A percentile compares a stretch with the other conserved stretches of the same genome.
These are phyloP conservation scores for Antheraea yamamai DNA, from an alignment of 2,888 invertebrate genomes.

Conservation along the genomic window DNA sequence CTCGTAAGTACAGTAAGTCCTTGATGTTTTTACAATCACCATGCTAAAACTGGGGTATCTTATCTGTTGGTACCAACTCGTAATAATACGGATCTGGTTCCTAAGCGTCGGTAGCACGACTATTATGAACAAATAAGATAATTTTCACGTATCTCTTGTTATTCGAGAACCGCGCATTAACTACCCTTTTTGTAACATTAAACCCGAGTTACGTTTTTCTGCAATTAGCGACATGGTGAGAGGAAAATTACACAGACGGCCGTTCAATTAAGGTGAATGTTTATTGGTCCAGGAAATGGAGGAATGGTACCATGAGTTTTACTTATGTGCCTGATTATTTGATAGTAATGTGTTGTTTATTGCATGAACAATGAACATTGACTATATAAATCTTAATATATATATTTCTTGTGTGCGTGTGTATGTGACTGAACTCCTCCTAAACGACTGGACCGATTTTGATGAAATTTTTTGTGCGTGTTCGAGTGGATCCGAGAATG, in stretches of 20 bases:
- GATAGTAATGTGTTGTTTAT: background rate
- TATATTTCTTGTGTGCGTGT: too few species aligned
- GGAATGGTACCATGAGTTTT: background rate
- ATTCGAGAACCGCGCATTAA: background rate
- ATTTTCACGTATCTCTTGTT: background rate
- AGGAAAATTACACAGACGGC: conserved; percentile 1
- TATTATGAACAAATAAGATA: background rate
- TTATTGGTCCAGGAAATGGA: background rate
- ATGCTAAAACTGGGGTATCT: background rate
- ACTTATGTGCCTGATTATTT: background rate
- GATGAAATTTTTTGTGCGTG: too few species aligned
- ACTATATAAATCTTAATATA: too few species aligned
- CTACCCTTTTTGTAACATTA: conserved; percentile 4
- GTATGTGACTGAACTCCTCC: too few species aligned
- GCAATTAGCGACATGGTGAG: background rate
- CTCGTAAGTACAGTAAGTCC: background rate
- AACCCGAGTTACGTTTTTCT: background rate
- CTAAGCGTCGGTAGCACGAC: background rate
- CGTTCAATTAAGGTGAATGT: conserved; percentile 13
- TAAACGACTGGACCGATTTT: too few species aligned
- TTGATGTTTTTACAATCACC: background rate
- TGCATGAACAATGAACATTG: background rate
- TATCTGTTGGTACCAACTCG: background rate
- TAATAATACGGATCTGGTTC: background rate
- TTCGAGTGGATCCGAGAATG: too few species aligned